phyloP scores from a whole-genome alignment of 2,797 vertebrate genomes.

The Passerculus sandwichensis region DNA sequence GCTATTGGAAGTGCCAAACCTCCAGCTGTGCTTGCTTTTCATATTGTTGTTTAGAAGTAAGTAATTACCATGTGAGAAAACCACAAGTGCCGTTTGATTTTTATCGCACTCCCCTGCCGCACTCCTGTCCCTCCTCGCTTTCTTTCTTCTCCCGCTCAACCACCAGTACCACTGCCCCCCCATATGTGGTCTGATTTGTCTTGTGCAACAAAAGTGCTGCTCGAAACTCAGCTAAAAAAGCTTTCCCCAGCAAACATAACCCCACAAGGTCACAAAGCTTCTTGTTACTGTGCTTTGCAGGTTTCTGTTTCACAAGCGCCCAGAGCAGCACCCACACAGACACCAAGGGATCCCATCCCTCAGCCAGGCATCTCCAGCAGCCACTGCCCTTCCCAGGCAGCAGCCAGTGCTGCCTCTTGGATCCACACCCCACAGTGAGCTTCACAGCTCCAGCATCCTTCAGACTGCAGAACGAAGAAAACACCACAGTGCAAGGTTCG shows the following conservation, averaged over 20 bases:
- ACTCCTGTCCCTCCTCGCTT: neutral
- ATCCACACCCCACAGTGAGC: rapidly evolving
- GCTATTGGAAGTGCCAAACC: neutral
- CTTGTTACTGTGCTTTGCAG: rapidly evolving
- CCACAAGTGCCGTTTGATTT: neutral
- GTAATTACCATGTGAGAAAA: conserved; percentile 44
- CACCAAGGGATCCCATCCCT: neutral
- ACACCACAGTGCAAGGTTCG: neutral
- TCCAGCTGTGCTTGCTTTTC: neutral
- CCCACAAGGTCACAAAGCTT: neutral
- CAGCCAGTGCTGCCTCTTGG: neutral
- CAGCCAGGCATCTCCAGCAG: neutral
- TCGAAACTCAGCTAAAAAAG: neutral
- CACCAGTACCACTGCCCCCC: neutral
- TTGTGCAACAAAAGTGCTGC: neutral
- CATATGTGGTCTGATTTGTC: neutral
- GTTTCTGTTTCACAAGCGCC: neutral
- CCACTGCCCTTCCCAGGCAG: neutral
- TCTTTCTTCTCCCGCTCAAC: neutral
- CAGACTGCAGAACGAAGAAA: neutral
- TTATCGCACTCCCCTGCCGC: neutral
- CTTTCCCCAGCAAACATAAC: neutral
- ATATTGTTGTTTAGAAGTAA: conserved; percentile 39
- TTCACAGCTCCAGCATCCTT: neutral
- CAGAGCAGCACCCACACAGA: rapidly evolving